Base-by-base conservation (phyloP, 2,888 invertebrate species). In the Euspilapteryx auroguttella region DNA sequence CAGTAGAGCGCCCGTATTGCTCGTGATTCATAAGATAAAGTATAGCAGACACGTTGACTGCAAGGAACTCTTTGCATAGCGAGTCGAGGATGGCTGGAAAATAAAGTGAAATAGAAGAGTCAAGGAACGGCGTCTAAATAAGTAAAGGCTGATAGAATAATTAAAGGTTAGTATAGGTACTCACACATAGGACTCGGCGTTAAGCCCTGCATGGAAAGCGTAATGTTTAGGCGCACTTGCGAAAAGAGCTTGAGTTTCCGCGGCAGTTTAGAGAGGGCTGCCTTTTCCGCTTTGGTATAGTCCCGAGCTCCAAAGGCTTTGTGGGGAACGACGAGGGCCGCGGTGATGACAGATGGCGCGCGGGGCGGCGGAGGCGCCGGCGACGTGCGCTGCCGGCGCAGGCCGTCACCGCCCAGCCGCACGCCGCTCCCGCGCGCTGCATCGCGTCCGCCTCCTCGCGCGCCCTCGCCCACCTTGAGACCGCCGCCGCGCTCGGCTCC, bases 11-110 rank as follows among this genome's bases (percentile, higher is more conserved):
- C 25, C 94, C 94, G 54, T 93, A 94, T 66, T 88, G 87, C 79
- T 94, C 94, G 69, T 93, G 90, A 76, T 94, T 94, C 87, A 94
- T 94, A 78, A 95, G 83, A 71, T 94, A 94, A 44, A 95, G 79
- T 53, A 95, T 93, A 49, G 93, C 91, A 41, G 92, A 91, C 37
- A 93, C 92, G 76, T 94, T 93, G 46, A 85, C 85, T 43, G 87
- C 86, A 37, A 93, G 82, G 73, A 93, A 93, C 68, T 91, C 89
- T 64, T 90, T 86, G 78, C 93, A 93, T 40, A 93, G 78, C 33
- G 90, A 90, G 61, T 89, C 86, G 49, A 94, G 79, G 54, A 94
- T 93, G 41, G 89, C 93, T 93, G 83, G 6, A 25, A 29, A 10
- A 13, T 22, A 11, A 4, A 22, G 22, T 7, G 17, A 8, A 17